Evolutionary conservation across 2,113 vertebrate genomes (phyloP).

Genomic region (Carassius gibelio): DNA sequence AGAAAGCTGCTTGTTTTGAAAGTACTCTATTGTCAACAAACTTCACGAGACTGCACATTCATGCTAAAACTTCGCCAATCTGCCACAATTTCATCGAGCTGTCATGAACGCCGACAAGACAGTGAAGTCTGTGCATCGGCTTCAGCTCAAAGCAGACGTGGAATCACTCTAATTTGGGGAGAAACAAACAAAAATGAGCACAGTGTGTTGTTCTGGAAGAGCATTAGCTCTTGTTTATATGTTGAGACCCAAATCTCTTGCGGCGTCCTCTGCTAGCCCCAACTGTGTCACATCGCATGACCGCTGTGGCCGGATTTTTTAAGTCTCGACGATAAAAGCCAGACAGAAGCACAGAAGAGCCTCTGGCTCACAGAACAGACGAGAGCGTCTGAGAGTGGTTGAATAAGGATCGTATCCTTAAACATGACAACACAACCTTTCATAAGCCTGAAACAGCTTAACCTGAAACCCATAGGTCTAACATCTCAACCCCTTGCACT

Average conservation of each 20-base stretch:
- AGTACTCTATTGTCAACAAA: background rate
- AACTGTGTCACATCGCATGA: constrained; percentile 72
- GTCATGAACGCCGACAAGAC: background rate
- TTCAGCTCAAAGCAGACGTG: background rate
- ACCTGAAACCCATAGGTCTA: background rate
- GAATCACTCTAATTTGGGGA: background rate
- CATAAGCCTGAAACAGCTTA: constrained; percentile 46
- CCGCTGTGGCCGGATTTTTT: constrained; percentile 56
- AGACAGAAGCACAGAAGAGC: constrained; percentile 39
- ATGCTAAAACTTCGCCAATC: background rate
- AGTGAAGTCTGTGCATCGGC: background rate
- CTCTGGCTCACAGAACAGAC: constrained; percentile 36
- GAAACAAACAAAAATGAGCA: background rate
- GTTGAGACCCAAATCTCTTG: background rate
- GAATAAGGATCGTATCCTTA: background rate
- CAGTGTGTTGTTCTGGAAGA: background rate
- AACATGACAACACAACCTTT: constrained; percentile 27
- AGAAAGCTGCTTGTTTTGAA: background rate
- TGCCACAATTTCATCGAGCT: background rate
- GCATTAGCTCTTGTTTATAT: constrained; percentile 7
- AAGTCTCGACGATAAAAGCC: constrained; percentile 42
- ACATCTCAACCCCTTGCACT: constrained; percentile 24
- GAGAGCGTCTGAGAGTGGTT: background rate
- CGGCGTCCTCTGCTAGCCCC: constrained; percentile 60
- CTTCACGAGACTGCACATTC: too few species aligned